Conservation (phyloP, 1,140 invertebrate genomes). For the Chionoecetes opilio region DNA sequence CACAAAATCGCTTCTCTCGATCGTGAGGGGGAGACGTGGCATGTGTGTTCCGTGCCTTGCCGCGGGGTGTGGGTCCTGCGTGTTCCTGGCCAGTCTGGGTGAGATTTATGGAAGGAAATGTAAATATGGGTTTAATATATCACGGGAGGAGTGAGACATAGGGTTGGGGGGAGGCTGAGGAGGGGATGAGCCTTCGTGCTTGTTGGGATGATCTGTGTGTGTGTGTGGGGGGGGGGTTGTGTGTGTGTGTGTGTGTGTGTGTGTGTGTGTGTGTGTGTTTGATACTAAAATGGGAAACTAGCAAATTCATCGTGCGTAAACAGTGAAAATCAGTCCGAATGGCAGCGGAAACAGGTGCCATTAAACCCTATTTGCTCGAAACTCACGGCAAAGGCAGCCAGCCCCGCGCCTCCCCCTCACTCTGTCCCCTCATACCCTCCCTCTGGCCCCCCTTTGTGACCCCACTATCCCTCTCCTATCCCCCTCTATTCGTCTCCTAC, state of each 20-base stretch:
- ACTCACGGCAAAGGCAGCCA: not conserved
- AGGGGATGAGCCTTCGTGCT: conserved; percentile 38
- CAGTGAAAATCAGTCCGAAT: not conserved
- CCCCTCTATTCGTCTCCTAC: too few relatives aligned
- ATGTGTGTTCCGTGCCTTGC: not conserved
- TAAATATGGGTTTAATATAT: conserved; percentile 56
- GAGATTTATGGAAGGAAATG: conserved; percentile 55
- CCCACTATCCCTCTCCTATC: too few relatives aligned
- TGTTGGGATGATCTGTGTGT: conserved; percentile 12
- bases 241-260: conserved; percentile 10
- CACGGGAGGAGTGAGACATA: not conserved
- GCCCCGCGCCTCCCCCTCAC: not conserved
- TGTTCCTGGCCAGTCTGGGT: not conserved
- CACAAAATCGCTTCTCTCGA: not conserved
- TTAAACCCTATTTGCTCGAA: conserved; percentile 9
- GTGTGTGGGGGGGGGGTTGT: not conserved
- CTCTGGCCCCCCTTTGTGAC: too few relatives aligned
- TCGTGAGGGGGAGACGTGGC: too few relatives aligned
- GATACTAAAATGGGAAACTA: not conserved
- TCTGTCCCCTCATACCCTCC: too few relatives aligned
- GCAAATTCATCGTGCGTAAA: not conserved
- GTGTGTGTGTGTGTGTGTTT: not conserved
- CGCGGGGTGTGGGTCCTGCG: not conserved
- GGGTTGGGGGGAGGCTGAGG: not conserved
- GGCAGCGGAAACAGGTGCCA: not conserved